phyloP scores from a whole-genome alignment of 2,797 vertebrate genomes.

The Leptoclinus maculatus region DNA sequence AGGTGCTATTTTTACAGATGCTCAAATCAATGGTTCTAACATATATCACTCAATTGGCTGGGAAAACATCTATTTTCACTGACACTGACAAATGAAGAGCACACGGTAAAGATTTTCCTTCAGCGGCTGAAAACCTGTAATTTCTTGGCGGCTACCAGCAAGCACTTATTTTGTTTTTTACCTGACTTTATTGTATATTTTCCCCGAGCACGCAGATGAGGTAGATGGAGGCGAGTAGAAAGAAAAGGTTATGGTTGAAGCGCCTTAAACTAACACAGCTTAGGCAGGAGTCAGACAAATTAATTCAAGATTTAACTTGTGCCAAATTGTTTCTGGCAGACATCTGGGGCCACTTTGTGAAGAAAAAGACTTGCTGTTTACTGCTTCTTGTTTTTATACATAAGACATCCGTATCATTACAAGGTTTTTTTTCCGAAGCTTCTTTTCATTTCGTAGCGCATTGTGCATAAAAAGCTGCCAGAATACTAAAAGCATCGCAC shows the following conservation, averaged over 20 bases:
- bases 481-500: conserved; percentile 27
- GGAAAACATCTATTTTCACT: conserved; percentile 72
- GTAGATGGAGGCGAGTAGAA: not conserved
- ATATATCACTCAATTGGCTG: conserved; percentile 69
- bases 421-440: not conserved
- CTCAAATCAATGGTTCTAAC: conserved; percentile 75
- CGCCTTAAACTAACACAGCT: not conserved
- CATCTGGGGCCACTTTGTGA: not conserved
- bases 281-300: conserved; percentile 2
- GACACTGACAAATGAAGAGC: conserved; percentile 80
- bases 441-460: not conserved
- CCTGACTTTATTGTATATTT: not conserved
- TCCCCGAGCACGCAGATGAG: not conserved
- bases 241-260: not conserved
- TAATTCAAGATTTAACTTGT: conserved; percentile 21
- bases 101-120: conserved; percentile 64
- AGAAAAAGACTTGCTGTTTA: not conserved
- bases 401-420: conserved; percentile 31
- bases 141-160: conserved; percentile 12
- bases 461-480: not conserved
- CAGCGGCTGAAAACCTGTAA: conserved; percentile 42
- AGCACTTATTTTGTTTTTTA: not conserved
- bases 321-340: conserved; percentile 32
- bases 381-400: not conserved
- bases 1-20: conserved; percentile 56